These are phyloP conservation scores for Hyposoter dolosus DNA, from an alignment of 2,888 invertebrate genomes.

Conservation along the genomic window DNA sequence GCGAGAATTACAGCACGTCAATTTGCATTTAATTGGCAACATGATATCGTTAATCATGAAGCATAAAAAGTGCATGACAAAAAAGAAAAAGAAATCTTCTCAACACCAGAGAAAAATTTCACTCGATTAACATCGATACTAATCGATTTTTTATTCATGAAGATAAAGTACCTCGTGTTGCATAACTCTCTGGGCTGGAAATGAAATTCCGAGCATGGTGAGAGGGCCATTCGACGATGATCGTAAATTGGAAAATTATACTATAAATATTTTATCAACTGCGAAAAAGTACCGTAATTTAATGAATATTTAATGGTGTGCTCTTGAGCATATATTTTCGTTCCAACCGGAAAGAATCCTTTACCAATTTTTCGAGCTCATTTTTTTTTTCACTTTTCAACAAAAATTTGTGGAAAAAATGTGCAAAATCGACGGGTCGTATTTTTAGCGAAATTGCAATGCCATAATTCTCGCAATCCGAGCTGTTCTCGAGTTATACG, in stretches of 20 bases:
- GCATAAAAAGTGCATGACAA: not conserved
- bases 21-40: not conserved
- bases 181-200: not conserved
- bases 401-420: not conserved
- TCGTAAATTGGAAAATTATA: conserved; percentile 39
- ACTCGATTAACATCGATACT: conserved; percentile 19
- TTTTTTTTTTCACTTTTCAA: not conserved
- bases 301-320: conserved; percentile 25
- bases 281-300: conserved; percentile 19
- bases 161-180: not conserved
- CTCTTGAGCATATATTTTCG: not conserved
- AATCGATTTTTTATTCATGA: conserved; percentile 14
- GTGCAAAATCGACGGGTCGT: not conserved
- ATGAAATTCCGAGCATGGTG: conserved; percentile 10
- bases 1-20: not conserved
- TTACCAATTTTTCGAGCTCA: not conserved
- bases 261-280: conserved; percentile 17
- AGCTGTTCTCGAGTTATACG: conserved; percentile 4
- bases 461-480: not conserved
- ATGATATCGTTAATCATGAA: not conserved
- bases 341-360: not conserved
- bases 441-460: conserved; percentile 13
- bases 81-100: not conserved
- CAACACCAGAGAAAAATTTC: conserved; percentile 10
- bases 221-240: not conserved